phyloP scores from a whole-genome alignment of 2,797 vertebrate genomes.

The Phoeniculus purpureus region DNA sequence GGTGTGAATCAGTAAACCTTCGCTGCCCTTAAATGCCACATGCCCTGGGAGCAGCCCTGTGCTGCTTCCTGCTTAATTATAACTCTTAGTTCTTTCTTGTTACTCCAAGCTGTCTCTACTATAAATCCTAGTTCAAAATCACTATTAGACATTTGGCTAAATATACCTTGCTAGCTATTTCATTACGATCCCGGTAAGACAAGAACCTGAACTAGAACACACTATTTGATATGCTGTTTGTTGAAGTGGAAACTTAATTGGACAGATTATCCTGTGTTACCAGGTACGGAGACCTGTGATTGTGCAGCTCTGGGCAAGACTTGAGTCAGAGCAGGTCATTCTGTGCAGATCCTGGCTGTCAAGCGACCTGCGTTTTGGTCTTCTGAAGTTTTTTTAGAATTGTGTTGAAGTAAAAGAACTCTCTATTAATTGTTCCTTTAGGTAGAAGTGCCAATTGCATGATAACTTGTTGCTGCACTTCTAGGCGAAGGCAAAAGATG shows the following conservation, averaged over 20 bases:
- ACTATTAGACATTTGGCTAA: not conserved
- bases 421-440: not conserved
- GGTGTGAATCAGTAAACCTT: not conserved
- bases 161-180: not conserved
- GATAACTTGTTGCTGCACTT: not conserved
- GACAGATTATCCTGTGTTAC: not conserved
- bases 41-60: not conserved
- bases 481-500: not conserved
- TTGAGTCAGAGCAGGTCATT: not conserved
- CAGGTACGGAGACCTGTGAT: not conserved
- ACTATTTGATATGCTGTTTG: not conserved
- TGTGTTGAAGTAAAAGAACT: not conserved
- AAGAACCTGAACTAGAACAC: not conserved
- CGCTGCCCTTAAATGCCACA: not conserved
- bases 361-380: accelerated
- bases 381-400: not conserved
- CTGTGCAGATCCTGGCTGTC: not conserved
- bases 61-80: not conserved
- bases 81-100: not conserved
- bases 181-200: not conserved
- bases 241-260: not conserved
- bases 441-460: not conserved
- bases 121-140: not conserved
- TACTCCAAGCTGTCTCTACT: not conserved
- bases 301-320: not conserved